These are phyloP conservation scores for Chloroceryle aenea DNA, from an alignment of 2,113 vertebrate genomes.

Conservation along the genomic window DNA sequence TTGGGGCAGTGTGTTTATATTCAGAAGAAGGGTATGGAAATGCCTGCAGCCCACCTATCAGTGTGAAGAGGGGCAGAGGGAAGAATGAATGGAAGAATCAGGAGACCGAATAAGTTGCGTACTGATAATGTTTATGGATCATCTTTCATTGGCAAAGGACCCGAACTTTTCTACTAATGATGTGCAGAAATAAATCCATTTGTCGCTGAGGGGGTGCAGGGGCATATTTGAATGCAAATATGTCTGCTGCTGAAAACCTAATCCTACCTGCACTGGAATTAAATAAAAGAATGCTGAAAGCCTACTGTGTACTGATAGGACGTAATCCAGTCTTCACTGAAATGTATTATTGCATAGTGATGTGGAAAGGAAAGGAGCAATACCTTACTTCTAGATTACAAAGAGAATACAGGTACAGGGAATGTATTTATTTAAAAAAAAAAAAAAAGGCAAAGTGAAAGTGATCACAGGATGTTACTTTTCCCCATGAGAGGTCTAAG, in stretches of 20 bases:
- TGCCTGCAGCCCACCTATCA: neutral
- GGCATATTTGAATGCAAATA: neutral
- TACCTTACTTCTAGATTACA: neutral
- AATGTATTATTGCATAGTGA: neutral
- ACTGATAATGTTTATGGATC: neutral
- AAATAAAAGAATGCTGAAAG: neutral
- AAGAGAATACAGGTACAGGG: neutral
- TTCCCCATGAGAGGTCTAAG: neutral
- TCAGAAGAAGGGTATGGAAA: neutral
- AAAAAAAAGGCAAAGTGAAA: neutral
- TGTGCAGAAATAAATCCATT: neutral
- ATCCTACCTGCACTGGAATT: neutral
- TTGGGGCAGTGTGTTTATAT: neutral
- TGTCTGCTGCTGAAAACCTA: neutral
- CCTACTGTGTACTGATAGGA: neutral
- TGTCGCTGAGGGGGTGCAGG: neutral
- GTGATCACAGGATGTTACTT: neutral
- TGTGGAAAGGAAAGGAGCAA: neutral
- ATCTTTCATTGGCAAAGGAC: neutral
- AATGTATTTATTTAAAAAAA: neutral
- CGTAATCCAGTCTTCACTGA: neutral
- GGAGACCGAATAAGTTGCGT: neutral
- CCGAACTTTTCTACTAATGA: neutral
- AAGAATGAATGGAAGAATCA: neutral
- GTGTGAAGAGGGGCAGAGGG: neutral